A percentile compares a stretch with the other conserved stretches of the same genome.
Conservation (phyloP, 2,888 invertebrate genomes). For the Volucella bombylans region DNA sequence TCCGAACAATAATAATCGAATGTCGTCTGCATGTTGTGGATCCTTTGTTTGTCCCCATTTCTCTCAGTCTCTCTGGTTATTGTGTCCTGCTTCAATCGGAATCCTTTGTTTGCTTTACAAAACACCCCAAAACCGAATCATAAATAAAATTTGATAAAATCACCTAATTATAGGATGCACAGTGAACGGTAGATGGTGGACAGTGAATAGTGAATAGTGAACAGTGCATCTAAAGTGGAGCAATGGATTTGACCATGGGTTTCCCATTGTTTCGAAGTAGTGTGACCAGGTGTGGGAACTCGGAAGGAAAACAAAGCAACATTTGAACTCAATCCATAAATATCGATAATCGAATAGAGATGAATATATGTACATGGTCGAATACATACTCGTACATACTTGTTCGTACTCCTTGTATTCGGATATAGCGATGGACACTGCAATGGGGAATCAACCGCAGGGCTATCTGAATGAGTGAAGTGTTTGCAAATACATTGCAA, state of each 20-base stretch:
- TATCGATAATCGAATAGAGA: constrained; percentile 78
- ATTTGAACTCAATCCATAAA: constrained; percentile 77
- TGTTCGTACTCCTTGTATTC: too few relatives aligned
- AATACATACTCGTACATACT: constrained; percentile 1
- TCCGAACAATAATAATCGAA: constrained; percentile 68
- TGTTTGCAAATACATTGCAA: constrained; percentile 52
- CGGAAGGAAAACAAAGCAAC: constrained; percentile 61
- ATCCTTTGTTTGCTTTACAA: constrained; percentile 67
- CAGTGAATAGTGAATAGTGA: background rate
- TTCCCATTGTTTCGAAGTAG: background rate
- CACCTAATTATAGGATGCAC: constrained; percentile 77
- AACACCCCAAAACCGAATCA: constrained; percentile 72
- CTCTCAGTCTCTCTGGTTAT: background rate
- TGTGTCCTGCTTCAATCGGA: constrained; percentile 10
- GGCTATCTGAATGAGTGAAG: constrained; percentile 49
- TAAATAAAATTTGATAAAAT: constrained; percentile 77
- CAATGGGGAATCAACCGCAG: constrained; percentile 45
- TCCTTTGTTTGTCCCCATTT: constrained; percentile 16
- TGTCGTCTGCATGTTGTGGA: constrained; percentile 36
- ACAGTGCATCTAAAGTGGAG: background rate
- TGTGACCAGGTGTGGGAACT: background rate
- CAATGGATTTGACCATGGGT: too few relatives aligned
- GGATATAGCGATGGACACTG: constrained; percentile 57
- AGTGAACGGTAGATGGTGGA: constrained; percentile 54
- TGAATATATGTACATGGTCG: constrained; percentile 71